Base-by-base conservation (phyloP, 2,888 invertebrate species). In the Chalcosyrphus nemorum region DNA sequence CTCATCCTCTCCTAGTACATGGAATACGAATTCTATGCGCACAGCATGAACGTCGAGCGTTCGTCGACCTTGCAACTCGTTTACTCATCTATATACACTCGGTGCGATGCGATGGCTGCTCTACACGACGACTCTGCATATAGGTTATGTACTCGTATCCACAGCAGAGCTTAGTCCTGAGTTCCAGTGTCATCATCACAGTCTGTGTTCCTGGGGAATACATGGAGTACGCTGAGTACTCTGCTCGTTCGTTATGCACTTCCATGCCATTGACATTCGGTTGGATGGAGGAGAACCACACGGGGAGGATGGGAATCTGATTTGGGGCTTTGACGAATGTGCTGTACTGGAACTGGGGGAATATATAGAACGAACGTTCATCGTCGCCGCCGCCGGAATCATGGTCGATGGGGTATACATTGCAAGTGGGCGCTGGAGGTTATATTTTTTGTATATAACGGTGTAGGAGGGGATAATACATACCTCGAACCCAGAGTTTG, bases 61-160 rank as follows among this genome's bases (percentile, higher is more conserved):
- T 90, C 90, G 90, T 90, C 90, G 90, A 91, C 90, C 90, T 90
- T 91, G 90, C 90, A 90, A 89, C 89, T 90, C 90, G 89, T 90
- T 90, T 89, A 87, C 86, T 86, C 81, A 56, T 35, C 63, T 74
- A 71, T 77, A 72, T 86, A 66, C 38, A 66, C 47, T 27, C 74
- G 66, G 71, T 38, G 38, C 5, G 35, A 32, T 65, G 81, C 35
- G 68, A 47, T 72, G 66, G 19, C 59, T n/a, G 35, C 35, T 75
- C 72, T 56, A n/a, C n/a, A n/a, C n/a, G n/a, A n/a, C 45, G 17
- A 65, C 56, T 35, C 41, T 70, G 50, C 77, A 82, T 86, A 57
- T 84, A 70, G 78, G 78, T 78, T 84, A 84, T 76, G 71, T 76
- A 68, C 72, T 35, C n/a, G n/a, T n/a, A n/a, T n/a, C n/a, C n/a